These are phyloP conservation scores for Ellobius talpinus DNA, from an alignment of 2,113 vertebrate species.

Conservation along the genomic window DNA sequence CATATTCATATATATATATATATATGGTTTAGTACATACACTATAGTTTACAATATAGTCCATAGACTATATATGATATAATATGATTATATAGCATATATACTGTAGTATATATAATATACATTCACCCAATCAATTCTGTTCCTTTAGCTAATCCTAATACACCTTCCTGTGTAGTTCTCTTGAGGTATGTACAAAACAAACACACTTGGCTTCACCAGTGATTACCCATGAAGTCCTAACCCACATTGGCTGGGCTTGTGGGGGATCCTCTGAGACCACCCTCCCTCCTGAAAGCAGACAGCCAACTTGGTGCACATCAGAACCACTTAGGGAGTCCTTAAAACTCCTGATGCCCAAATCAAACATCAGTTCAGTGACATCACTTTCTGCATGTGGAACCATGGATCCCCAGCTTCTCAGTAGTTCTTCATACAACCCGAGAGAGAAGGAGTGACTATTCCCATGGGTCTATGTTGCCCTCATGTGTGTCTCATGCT, in stretches of 20 bases:
- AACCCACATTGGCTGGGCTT: neutral
- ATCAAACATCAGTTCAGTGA: neutral
- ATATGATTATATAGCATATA: too few species aligned
- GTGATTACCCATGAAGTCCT: neutral
- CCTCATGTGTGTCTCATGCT: neutral
- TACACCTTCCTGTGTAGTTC: neutral
- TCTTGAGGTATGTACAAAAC: neutral
- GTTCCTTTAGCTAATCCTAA: neutral
- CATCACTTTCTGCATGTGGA: neutral
- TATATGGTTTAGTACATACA: too few species aligned
- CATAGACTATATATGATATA: too few species aligned
- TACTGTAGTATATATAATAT: neutral
- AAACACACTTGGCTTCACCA: neutral
- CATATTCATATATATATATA: too few species aligned
- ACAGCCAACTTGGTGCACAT: neutral
- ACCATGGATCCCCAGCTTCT: neutral
- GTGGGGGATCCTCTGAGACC: neutral
- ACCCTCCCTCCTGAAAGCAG: neutral
- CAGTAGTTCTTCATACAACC: neutral
- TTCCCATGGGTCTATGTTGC: neutral
- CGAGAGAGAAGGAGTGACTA: neutral
- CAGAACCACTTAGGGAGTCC: neutral
- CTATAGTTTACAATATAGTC: too few species aligned
- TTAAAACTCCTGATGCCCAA: neutral
- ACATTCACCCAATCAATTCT: neutral